Evolutionary conservation across 1,140 invertebrate species (phyloP), one percentile per base, ranked within the genome.

Genomic region (Rhagoletis pomonella): DNA sequence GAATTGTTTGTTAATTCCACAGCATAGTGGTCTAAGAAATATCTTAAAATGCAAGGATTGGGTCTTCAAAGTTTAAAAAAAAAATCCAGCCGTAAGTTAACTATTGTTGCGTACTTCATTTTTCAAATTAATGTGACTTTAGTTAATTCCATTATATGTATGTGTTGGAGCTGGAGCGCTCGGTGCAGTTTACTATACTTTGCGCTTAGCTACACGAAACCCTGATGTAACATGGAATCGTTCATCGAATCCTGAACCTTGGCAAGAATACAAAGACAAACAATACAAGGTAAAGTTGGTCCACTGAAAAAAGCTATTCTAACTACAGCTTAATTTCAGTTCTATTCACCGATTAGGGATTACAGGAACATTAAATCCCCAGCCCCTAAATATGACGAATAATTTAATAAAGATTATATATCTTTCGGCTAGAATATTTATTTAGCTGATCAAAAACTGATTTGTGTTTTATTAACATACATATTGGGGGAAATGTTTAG

Each of bases 181-280:
- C 1, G 95, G 94, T 7, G 95, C 96, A 1, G 88, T 93, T 0
- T 94, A 94, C 62, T 98, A 97, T 90, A 93, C 95, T 0, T 47
- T 94, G 1, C 94, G 97, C 81, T 93, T 97, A 59, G 97, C 97
- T n/a, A 89, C 94, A 0, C 94, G 94, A 85, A 96, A 95, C 90
- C 97, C 97, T 62, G 97, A 98, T 90, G 97, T 98, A 14, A 94
- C 96, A 77, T 98, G 97, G 97, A 95, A 95, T 89, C 94, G 94
- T 67, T 95, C 94, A 69, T 92, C 90, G 39, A 97, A 97, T 90
- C 95, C 95, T 3, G 96, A 97, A 90, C 97, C 97, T 5, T 97
- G 96, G 96, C 94, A 98, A 89, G 95, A 96, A 87, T 98, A 96
- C 91, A 94, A 94, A 84, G 93, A 95, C 85, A 97, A 97, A 91